A percentile compares a stretch with the other conserved stretches of the same genome.
Evolutionary conservation across 2,888 invertebrate species (phyloP).

Genomic region (Heliconius ismenius): DNA sequence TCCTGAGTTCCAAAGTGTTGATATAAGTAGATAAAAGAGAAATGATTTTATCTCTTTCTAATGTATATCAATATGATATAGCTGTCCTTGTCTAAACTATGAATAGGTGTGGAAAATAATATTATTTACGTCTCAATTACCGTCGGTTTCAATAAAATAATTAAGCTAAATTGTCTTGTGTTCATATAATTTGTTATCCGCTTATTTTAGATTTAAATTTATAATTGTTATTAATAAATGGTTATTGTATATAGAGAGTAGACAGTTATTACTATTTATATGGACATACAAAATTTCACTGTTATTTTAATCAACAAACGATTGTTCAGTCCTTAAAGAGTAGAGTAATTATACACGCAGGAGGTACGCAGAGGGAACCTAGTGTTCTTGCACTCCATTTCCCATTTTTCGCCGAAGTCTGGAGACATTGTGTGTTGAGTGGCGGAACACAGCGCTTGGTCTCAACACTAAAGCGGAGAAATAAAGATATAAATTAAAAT

Average conservation of each 20-base stretch:
- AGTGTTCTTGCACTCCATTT: too few relatives aligned
- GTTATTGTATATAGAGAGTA: too few relatives aligned
- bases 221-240: not conserved
- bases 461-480: too few relatives aligned
- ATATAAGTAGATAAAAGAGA: conserved; percentile 53
- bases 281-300: too few relatives aligned
- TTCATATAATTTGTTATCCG: conserved; percentile 32
- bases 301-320: too few relatives aligned
- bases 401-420: too few relatives aligned
- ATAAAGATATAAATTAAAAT: too few relatives aligned
- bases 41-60: conserved; percentile 55
- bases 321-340: too few relatives aligned
- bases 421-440: not conserved
- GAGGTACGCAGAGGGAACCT: too few relatives aligned
- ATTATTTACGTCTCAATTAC: conserved; percentile 54
- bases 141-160: conserved; percentile 44
- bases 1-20: conserved; percentile 42
- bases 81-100: conserved; percentile 44
- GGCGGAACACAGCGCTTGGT: not conserved
- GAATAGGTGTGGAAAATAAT: conserved; percentile 46
- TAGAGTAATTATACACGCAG: too few relatives aligned
- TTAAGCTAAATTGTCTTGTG: conserved; percentile 41
- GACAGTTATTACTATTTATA: too few relatives aligned
- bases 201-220: not conserved
- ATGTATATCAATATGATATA: conserved; percentile 47